A percentile compares a stretch with the other conserved stretches of the same genome.
phyloP scores from a whole-genome alignment of 2,888 invertebrate genomes.

The Poecilobothrus nobilitatus region DNA sequence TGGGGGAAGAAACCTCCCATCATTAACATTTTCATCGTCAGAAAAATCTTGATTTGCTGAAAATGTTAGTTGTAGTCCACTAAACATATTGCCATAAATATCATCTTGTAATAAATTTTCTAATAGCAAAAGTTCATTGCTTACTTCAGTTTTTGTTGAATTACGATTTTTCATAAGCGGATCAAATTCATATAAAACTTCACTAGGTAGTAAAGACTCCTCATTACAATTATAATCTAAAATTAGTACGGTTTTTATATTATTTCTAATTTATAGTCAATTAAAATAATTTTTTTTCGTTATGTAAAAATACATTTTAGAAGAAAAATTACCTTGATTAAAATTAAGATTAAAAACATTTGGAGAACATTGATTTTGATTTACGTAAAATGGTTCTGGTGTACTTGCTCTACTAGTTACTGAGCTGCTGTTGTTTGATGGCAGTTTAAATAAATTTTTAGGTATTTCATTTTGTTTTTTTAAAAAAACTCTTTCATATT shows the following conservation, averaged over 20 bases:
- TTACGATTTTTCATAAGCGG: slow-evolving; percentile 44
- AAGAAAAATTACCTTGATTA: too few relatives aligned
- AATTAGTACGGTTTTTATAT: not conserved
- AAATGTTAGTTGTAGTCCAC: not conserved
- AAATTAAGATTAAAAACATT: not conserved
- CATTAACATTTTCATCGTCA: not conserved
- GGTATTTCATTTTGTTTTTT: not conserved
- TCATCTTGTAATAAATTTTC: slow-evolving; percentile 62
- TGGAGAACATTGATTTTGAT: slow-evolving; percentile 29
- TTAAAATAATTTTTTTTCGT: too few relatives aligned
- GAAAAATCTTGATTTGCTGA: not conserved
- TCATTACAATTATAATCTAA: not conserved
- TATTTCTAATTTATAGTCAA: too few relatives aligned
- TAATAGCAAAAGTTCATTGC: slow-evolving; percentile 55
- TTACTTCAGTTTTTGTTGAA: slow-evolving; percentile 40
- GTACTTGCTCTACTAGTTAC: slow-evolving; percentile 18
- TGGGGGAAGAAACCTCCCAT: slow-evolving; percentile 13
- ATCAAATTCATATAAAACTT: slow-evolving; percentile 67
- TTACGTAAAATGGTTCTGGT: slow-evolving; percentile 40
- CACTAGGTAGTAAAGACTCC: not conserved
- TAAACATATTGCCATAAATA: slow-evolving; percentile 47
- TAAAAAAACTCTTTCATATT: not conserved
- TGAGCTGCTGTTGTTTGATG: not conserved
- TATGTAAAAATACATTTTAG: too few relatives aligned
- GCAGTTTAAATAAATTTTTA: not conserved